phyloP scores from a whole-genome alignment of 2,888 invertebrate genomes.

The Harmothoe impar region DNA sequence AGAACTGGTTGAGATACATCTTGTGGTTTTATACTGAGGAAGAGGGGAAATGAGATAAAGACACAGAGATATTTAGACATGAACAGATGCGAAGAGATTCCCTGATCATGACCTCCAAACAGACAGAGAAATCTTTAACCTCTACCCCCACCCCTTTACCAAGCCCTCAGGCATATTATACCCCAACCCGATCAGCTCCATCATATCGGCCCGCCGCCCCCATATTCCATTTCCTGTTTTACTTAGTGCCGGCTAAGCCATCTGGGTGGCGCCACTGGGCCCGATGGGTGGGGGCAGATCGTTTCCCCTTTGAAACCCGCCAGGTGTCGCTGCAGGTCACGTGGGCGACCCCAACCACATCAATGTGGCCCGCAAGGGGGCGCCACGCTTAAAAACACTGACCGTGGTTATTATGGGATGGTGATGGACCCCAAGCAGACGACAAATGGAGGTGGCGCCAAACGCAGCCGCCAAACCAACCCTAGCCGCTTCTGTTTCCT shows the following conservation, averaged over 20 bases:
- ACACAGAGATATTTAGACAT: no score
- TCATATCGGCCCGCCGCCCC: neutral
- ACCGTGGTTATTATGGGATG: constrained; percentile 41
- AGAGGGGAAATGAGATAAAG: no score
- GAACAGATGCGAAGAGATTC: no score
- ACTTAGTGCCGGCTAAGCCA: constrained; percentile 21
- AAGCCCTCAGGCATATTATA: neutral
- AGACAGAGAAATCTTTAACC: no score
- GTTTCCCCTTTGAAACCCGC: constrained; percentile 7
- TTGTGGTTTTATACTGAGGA: no score
- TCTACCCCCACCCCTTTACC: no score
- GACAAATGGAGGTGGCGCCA: constrained; percentile 25
- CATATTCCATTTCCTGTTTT: constrained; percentile 47
- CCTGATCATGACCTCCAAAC: no score
- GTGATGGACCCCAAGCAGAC: neutral
- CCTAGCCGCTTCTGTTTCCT: neutral
- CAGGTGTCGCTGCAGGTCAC: constrained; percentile 20
- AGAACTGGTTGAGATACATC: no score
- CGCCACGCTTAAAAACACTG: constrained; percentile 41
- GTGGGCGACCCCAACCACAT: constrained; percentile 8
- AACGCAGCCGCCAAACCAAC: neutral
- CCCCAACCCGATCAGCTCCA: constrained; percentile 2
- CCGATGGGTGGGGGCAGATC: neutral
- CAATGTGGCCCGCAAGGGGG: constrained; percentile 36
- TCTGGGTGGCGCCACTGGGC: neutral